Evolutionary conservation across 2,113 vertebrate genomes (phyloP), one percentile per base, ranked within the genome.

Genomic region (Oryzias celebensis): DNA sequence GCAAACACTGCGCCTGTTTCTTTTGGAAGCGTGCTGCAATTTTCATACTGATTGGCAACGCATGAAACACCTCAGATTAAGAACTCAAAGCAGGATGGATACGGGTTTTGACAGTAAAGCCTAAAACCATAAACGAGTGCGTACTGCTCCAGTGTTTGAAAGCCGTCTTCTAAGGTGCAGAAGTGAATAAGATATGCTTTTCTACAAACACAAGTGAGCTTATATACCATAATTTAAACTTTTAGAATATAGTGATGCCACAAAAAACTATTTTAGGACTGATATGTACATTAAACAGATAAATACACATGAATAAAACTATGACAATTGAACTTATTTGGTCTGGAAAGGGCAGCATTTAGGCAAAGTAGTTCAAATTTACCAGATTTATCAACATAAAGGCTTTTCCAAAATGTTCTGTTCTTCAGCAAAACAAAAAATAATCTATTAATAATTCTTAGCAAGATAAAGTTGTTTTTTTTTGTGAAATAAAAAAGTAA

Each of bases 111-210:
- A 4, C 48, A 78, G 71, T 49, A 70, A 51, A 74, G 20, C 61
- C 62, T 45, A 63, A 67, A 75, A 81, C 26, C 20, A 20, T 20
- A 68, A 48, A 41, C 55, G 41, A 53, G 50, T 67, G 58, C 72
- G 78, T 68, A 69, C 60, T 58, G 45, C 58, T 70, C 72, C 80
- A 84, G 73, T 78, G 82, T 80, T 65, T 50, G 65, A 65, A 83
- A 82, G 82, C 52, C 61, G 68, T 80, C 46, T 54, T 71, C 75
- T 83, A 86, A 89, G 80, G 84, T 88, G 85, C 85, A 70, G 82
- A 67, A 83, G 77, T 88, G 80, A 88, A 68, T 59, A 69, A 31
- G 62, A 78, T 75, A 72, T 62, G 76, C 70, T 20, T 66, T 51
- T 76, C 55, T 74, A 77, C 55, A 68, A 75, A 71, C 65, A 76